phyloP scores from a whole-genome alignment of 2,888 invertebrate genomes.

The Cataglyphis rosenhaueri region DNA sequence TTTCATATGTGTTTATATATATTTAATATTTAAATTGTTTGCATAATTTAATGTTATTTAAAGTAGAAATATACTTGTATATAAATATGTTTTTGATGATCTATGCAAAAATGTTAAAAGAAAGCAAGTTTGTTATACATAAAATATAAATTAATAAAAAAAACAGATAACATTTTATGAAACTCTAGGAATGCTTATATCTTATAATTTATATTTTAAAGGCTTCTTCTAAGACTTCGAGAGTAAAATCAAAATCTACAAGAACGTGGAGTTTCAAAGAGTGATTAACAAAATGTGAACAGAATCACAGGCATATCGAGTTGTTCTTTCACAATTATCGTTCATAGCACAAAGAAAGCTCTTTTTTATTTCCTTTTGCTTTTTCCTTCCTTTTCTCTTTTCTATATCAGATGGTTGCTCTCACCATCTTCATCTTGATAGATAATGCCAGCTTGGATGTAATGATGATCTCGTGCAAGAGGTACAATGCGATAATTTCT shows the following conservation, averaged over 20 bases:
- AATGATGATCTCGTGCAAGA: conserved; percentile 72
- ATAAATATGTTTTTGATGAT: neutral
- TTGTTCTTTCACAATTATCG: conserved; percentile 78
- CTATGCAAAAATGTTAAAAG: neutral
- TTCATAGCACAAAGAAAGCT: conserved; percentile 74
- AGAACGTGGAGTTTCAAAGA: conserved; percentile 58
- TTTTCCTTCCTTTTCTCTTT: conserved; percentile 36
- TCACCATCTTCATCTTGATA: conserved; percentile 66
- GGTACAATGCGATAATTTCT: conserved; percentile 76
- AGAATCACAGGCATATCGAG: conserved; percentile 71
- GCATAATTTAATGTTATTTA: neutral
- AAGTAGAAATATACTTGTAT: neutral
- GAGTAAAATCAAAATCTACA: conserved; percentile 5
- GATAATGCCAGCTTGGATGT: conserved; percentile 74
- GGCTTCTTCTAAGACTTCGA: neutral
- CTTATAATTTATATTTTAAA: neutral
- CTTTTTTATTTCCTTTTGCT: conserved; percentile 62
- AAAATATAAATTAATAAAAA: neutral
- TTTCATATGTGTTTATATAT: neutral
- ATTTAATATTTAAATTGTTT: conserved; percentile 3
- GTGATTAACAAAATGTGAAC: conserved; percentile 72
- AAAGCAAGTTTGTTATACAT: neutral
- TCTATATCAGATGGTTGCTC: conserved; percentile 70
- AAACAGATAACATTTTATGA: neutral
- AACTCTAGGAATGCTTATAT: neutral